Conservation (phyloP, 2,113 vertebrate genomes). For the Hippocampus mohnikei region DNA sequence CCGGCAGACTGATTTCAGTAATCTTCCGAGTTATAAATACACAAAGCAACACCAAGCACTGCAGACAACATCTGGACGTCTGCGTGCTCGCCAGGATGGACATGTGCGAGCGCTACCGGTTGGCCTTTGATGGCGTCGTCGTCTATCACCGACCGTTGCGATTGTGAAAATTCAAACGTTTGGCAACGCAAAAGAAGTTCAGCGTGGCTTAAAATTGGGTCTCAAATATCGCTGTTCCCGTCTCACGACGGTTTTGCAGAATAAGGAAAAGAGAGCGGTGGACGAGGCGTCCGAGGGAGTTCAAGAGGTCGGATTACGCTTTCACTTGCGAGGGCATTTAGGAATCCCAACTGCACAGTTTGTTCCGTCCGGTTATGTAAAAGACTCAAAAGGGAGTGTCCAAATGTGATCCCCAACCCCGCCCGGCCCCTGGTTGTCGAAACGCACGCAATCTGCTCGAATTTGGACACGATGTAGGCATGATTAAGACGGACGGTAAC, state of each 20-base stretch:
- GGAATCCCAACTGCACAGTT: slow-evolving; percentile 27
- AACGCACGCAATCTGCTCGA: slow-evolving; percentile 46
- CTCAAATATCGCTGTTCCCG: no score
- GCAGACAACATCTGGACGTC: slow-evolving; percentile 42
- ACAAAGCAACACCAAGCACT: slow-evolving; percentile 30
- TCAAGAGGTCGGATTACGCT: slow-evolving; percentile 11
- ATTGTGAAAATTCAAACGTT: not conserved
- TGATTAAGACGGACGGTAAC: not conserved
- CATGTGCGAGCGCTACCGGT: slow-evolving; percentile 18
- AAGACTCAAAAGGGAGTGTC: slow-evolving; percentile 38
- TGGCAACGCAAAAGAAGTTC: no score
- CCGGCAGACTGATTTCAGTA: slow-evolving; percentile 44
- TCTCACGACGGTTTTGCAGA: not conserved
- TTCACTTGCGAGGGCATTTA: slow-evolving; percentile 31
- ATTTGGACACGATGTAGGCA: slow-evolving; percentile 34
- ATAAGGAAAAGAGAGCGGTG: not conserved
- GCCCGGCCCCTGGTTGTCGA: slow-evolving; percentile 4
- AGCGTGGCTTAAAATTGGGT: no score
- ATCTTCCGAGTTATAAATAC: slow-evolving; percentile 47
- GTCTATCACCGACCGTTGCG: not conserved
- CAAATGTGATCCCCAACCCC: slow-evolving; percentile 19
- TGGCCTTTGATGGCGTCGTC: not conserved
- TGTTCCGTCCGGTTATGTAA: slow-evolving; percentile 51
- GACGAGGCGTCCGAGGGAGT: not conserved
- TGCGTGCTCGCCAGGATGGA: slow-evolving; percentile 27